phyloP scores from a whole-genome alignment of 2,888 invertebrate genomes.

The Drosophila differens region DNA sequence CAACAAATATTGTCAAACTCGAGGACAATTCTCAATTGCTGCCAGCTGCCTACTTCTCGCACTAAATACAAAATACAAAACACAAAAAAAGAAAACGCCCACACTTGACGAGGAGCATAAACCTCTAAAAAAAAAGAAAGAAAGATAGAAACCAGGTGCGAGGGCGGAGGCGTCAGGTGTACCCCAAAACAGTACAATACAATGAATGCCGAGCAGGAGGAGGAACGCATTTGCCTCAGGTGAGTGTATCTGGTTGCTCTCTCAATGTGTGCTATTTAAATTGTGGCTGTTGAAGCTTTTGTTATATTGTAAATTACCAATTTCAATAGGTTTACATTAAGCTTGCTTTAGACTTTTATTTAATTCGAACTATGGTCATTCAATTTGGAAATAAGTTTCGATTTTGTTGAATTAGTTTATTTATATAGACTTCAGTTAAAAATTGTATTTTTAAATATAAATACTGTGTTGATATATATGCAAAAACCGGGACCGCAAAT shows the following conservation, averaged over 20 bases:
- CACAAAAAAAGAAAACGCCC: constrained; percentile 26
- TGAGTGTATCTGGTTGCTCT: constrained; percentile 51
- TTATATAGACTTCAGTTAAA: neutral
- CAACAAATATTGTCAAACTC: constrained; percentile 52
- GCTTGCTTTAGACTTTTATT: constrained; percentile 30
- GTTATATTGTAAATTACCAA: constrained; percentile 34
- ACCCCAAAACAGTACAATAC: constrained; percentile 39
- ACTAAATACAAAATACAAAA: neutral
- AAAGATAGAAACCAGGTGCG: constrained; percentile 5
- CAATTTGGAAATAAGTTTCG: constrained; percentile 19
- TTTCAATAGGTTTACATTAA: constrained; percentile 34
- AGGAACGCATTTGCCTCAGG: constrained; percentile 74
- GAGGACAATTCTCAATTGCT: constrained; percentile 34
- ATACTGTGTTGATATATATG: neutral
- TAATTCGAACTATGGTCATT: constrained; percentile 27
- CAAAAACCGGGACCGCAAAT: neutral
- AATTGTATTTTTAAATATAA: neutral
- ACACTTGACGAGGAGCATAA: constrained; percentile 49
- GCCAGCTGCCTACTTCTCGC: constrained; percentile 30
- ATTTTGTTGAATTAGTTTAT: neutral
- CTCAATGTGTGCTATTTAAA: constrained; percentile 10
- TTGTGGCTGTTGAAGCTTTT: constrained; percentile 16
- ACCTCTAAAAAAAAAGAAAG: constrained; percentile 19
- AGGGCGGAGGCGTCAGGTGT: constrained; percentile 9
- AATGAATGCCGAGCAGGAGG: constrained; percentile 72